These are phyloP conservation scores for Ptychadena robeensis DNA, from an alignment of 2,797 vertebrate genomes.

Conservation along the genomic window DNA sequence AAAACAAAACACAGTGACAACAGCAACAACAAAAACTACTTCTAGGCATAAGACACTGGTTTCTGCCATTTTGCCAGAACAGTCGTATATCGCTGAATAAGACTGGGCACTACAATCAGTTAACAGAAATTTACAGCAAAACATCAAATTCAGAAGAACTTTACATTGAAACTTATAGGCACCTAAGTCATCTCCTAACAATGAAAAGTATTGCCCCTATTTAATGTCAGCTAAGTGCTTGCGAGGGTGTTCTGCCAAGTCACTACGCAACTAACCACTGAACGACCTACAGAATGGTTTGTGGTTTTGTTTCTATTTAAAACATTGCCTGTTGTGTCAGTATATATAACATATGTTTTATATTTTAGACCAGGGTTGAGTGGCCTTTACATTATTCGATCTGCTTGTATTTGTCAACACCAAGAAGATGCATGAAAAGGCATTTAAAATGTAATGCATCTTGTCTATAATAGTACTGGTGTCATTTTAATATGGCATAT, in stretches of 20 bases:
- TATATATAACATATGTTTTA: not conserved
- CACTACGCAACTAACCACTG: not conserved
- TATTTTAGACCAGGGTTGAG: not conserved
- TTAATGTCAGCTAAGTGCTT: constrained; percentile 27
- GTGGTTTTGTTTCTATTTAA: not conserved
- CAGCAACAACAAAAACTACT: constrained; percentile 31
- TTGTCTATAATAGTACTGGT: constrained; percentile 3
- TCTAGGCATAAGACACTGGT: constrained; percentile 27
- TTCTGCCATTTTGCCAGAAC: constrained; percentile 33
- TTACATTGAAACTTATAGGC: constrained; percentile 5
- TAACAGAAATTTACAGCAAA: constrained; percentile 19
- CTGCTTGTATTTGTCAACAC: not conserved
- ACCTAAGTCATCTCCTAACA: constrained; percentile 21
- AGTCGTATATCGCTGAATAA: constrained; percentile 28
- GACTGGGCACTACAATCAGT: constrained; percentile 20
- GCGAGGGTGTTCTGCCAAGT: not conserved
- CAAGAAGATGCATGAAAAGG: not conserved
- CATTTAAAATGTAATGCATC: not conserved
- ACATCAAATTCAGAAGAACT: not conserved
- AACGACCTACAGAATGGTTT: not conserved
- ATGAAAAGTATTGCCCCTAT: constrained; percentile 1
- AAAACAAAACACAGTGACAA: constrained; percentile 32
- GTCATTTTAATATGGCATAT: constrained; percentile 14
- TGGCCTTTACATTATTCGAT: not conserved
- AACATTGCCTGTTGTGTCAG: not conserved